Percentiles rank a stretch among this genome's conserved stretches.
Evolutionary conservation across 2,797 vertebrate species (phyloP).

Genomic region (Martes flavigula): DNA sequence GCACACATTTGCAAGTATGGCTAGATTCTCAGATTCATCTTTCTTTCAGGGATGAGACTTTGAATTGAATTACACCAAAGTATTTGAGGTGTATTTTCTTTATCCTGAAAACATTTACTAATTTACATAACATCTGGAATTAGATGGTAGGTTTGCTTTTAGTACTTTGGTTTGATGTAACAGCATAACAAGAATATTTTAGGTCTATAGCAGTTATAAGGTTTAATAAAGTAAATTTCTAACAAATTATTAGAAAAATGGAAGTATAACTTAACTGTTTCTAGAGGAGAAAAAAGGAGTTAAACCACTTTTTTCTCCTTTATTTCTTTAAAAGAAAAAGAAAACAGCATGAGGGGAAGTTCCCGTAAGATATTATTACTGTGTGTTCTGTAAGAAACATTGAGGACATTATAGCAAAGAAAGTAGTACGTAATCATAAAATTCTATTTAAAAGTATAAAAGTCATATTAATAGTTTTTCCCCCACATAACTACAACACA

Average conservation of each 20-base stretch:
- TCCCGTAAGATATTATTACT: not conserved
- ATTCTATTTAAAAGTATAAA: slow-evolving; percentile 22
- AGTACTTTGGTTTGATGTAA: not conserved
- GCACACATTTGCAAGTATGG: slow-evolving; percentile 50
- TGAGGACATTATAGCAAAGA: not conserved
- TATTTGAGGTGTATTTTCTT: slow-evolving; percentile 49
- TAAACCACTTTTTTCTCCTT: not conserved
- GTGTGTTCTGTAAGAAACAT: not conserved
- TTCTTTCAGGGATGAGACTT: slow-evolving; percentile 66
- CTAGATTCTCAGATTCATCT: slow-evolving; percentile 48
- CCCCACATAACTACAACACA: not conserved
- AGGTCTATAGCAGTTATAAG: not conserved
- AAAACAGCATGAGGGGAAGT: not conserved
- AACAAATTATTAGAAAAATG: slow-evolving; percentile 1
- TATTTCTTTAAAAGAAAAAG: slow-evolving; percentile 42
- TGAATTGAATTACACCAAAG: slow-evolving; percentile 26
- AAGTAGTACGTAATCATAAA: not conserved
- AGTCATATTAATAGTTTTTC: not conserved
- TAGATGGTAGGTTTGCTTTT: slow-evolving; percentile 41
- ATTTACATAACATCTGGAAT: slow-evolving; percentile 75
- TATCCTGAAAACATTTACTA: slow-evolving; percentile 65
- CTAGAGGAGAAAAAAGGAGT: not conserved
- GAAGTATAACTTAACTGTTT: not conserved
- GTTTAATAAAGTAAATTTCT: slow-evolving; percentile 33
- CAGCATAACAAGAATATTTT: slow-evolving; percentile 5